Percentiles rank a stretch among this genome's conserved stretches.
Conservation (phyloP, 2,797 vertebrate species). For the Orestias chungarensis region DNA sequence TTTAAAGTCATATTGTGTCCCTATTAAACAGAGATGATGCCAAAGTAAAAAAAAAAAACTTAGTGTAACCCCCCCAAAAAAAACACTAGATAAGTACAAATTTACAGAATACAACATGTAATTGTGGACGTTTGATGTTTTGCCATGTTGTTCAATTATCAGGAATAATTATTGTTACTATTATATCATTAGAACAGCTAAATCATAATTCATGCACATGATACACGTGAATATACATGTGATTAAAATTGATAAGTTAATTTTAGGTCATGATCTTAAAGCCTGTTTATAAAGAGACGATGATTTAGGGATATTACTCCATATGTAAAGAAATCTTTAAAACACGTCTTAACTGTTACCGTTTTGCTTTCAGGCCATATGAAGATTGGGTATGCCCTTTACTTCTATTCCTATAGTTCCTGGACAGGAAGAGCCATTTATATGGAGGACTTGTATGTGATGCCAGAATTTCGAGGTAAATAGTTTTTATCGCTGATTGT, state of each 20-base stretch:
- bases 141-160: neutral
- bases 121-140: neutral
- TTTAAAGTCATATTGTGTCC: neutral
- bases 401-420: constrained; percentile 85
- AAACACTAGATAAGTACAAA: neutral
- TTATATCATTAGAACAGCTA: neutral
- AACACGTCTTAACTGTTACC: neutral
- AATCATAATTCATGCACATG: neutral
- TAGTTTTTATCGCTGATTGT: neutral
- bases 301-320: no score
- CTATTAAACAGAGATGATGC: neutral
- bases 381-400: constrained; percentile 86
- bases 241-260: neutral
- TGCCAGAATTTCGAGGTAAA: constrained; percentile 85
- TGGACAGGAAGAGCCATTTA: constrained; percentile 80
- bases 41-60: neutral
- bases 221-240: neutral
- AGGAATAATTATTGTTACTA: neutral
- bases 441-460: constrained; percentile 88
- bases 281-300: no score
- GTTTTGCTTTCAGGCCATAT: constrained; percentile 72
- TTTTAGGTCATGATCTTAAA: no score
- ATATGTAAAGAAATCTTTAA: neutral
- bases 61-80: neutral
- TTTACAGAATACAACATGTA: no score